A percentile compares a stretch with the other conserved stretches of the same genome.
These are phyloP conservation scores for Ptilorrhoa leucosticta DNA, from an alignment of 2,113 vertebrate species.

Conservation along the genomic window DNA sequence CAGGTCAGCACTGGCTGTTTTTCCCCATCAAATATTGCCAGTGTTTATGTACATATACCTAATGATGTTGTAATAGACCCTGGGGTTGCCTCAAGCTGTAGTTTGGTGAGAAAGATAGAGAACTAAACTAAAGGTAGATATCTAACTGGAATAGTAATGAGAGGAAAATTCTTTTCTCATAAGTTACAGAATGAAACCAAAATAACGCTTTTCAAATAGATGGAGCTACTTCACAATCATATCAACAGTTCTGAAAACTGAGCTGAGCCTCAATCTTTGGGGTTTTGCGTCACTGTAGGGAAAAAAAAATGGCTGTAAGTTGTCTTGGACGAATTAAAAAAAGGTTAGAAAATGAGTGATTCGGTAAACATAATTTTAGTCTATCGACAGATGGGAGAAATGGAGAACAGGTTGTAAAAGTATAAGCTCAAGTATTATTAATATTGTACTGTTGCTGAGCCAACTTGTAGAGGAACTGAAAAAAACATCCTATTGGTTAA, in stretches of 20 bases:
- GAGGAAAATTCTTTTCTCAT: background rate
- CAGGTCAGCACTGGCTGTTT: background rate
- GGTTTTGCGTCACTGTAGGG: background rate
- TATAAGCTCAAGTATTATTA: slow-evolving; percentile 54
- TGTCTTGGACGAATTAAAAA: background rate
- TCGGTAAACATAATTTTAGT: slow-evolving; percentile 37
- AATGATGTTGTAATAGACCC: background rate
- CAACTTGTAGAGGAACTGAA: slow-evolving; percentile 22
- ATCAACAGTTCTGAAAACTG: background rate
- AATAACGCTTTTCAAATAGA: background rate
- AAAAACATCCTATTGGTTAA: slow-evolving; percentile 42
- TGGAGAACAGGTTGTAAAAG: slow-evolving; percentile 49
- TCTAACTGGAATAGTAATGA: background rate
- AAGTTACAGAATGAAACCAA: background rate
- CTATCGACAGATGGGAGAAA: slow-evolving; percentile 25
- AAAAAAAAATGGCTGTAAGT: background rate
- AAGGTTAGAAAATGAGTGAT: slow-evolving; percentile 10
- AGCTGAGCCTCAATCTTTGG: background rate
- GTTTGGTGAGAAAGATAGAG: background rate
- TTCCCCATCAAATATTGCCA: background rate
- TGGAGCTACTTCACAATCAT: background rate
- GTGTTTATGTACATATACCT: background rate
- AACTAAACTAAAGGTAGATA: background rate
- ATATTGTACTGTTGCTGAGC: slow-evolving; percentile 48
- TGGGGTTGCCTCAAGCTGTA: background rate